These are phyloP conservation scores for Meriones unguiculatus DNA, from an alignment of 2,113 vertebrate species.

Conservation along the genomic window DNA sequence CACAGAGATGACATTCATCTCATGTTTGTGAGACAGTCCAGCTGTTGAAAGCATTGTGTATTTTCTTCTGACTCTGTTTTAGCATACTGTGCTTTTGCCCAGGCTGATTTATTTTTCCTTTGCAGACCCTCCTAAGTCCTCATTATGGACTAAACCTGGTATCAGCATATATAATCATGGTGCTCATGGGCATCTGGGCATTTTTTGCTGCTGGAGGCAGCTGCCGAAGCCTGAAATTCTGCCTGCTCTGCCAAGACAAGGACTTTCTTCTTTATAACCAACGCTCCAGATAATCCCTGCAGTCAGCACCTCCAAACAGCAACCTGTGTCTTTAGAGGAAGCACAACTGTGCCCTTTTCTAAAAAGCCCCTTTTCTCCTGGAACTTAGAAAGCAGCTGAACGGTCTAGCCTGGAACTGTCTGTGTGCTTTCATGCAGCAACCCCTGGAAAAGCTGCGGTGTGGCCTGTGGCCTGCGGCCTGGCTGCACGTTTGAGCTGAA, in stretches of 20 bases:
- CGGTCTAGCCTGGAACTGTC: background rate
- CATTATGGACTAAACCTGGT: slow-evolving; percentile 86
- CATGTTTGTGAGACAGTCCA: background rate
- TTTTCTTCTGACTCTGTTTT: slow-evolving; percentile 40
- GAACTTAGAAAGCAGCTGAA: slow-evolving; percentile 43
- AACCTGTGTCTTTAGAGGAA: slow-evolving; percentile 62
- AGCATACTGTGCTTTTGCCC: background rate
- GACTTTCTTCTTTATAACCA: slow-evolving; percentile 91
- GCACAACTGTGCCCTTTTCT: slow-evolving; percentile 69
- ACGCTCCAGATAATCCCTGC: slow-evolving; percentile 87
- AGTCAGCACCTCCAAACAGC: background rate
- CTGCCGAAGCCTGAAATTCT: slow-evolving; percentile 89
- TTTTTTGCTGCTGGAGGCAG: slow-evolving; percentile 89
- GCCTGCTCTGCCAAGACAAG: slow-evolving; percentile 90
- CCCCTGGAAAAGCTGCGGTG: slow-evolving; percentile 19
- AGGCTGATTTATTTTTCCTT: slow-evolving; percentile 35
- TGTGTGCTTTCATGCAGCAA: background rate
- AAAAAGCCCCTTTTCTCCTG: slow-evolving; percentile 7
- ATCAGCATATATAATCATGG: slow-evolving; percentile 86
- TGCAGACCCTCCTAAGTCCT: slow-evolving; percentile 90
- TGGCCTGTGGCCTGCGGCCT: background rate
- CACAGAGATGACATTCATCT: background rate
- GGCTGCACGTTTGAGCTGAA: background rate
- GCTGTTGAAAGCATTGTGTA: background rate
- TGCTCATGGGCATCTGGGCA: slow-evolving; percentile 88